Base-by-base conservation (phyloP, 1,140 invertebrate genomes). In the Drosophila murphyi region DNA sequence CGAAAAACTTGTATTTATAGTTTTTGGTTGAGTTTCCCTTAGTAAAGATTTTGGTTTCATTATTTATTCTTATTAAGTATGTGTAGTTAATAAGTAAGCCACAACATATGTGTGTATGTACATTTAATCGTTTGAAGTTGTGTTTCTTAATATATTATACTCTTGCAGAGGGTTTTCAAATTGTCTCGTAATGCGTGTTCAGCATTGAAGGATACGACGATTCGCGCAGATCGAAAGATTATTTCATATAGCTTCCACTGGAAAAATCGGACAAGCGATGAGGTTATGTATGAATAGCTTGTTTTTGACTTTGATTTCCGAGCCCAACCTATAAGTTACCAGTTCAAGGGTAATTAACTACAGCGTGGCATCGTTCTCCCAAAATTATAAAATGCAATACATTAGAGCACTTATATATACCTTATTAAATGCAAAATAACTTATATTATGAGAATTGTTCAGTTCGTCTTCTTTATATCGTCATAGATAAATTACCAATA, bases 1-100 rank as follows among this genome's bases (percentile, higher is more conserved):
- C 61, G 35, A 59, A 82, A 83, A 86, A 87, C 83, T 82, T 81
- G 28, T 71, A 12, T 28, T 31, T 35, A 59, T 31, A 35, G 41
- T 82, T 79, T 86, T 82, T 88, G 80, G 80, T 82, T 82, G 28
- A 52, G 67, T 76, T 78, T 70, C 64, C 54, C 61, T 57, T 76
- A 45, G 31, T 70, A 57, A 70, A 68, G 47, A 48, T 76, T 86
- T 86, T 86, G 80, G 79, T 88, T 79, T 82, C 41, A 51, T 52
- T 75, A 6, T 29, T 41, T 50, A 10, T 54, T 12, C 10, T 45
- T 65, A 54, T 31, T 20, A 39, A 57, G 4, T 50, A 59, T 32
- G 34, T 8, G 7, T 48, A 57, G 32, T 63, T 28, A 12, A 20
- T 60, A 48, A 31, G 55, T 20, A 20, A 5, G 20, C 31, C 47